These are phyloP conservation scores for Lordiphosa collinella DNA, from an alignment of 1,140 invertebrate species.

Conservation along the genomic window DNA sequence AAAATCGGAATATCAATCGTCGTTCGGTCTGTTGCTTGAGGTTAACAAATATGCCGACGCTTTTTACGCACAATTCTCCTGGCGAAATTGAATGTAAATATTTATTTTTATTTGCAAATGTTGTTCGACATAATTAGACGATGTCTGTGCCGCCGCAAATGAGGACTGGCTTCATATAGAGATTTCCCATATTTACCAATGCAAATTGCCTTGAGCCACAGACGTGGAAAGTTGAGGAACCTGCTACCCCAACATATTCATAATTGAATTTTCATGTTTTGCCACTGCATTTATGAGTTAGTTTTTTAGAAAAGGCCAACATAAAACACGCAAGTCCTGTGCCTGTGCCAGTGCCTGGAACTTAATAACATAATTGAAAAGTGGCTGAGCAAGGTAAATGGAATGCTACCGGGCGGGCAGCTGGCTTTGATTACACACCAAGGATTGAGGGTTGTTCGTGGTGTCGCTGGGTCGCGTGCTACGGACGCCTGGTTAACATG, in stretches of 20 bases:
- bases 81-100: constrained; percentile 76
- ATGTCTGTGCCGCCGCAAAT: constrained; percentile 59
- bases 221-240: constrained; percentile 33
- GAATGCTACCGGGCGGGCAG: constrained; percentile 55
- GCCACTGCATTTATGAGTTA: constrained; percentile 49
- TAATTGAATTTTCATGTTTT: constrained; percentile 77
- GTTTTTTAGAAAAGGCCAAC: constrained; percentile 25
- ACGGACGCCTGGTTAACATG: constrained; percentile 54
- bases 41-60: constrained; percentile 9
- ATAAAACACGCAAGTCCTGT: constrained; percentile 41
- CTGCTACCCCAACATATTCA: constrained; percentile 52
- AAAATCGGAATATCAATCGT: constrained; percentile 33
- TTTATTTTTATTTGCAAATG: constrained; percentile 74
- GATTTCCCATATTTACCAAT: constrained; percentile 73
- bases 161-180: constrained; percentile 56
- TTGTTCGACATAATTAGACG: constrained; percentile 72
- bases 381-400: constrained; percentile 52
- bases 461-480: constrained; percentile 51
- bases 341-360: constrained; percentile 40
- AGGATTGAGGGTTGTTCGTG: constrained; percentile 24
- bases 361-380: constrained; percentile 78
- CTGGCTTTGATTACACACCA: constrained; percentile 49
- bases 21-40: constrained; percentile 17
- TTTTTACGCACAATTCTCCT: constrained; percentile 77
- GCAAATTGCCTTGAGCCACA: constrained; percentile 74